phyloP scores from a whole-genome alignment of 2,113 vertebrate genomes.

The Odocoileus hemionus region DNA sequence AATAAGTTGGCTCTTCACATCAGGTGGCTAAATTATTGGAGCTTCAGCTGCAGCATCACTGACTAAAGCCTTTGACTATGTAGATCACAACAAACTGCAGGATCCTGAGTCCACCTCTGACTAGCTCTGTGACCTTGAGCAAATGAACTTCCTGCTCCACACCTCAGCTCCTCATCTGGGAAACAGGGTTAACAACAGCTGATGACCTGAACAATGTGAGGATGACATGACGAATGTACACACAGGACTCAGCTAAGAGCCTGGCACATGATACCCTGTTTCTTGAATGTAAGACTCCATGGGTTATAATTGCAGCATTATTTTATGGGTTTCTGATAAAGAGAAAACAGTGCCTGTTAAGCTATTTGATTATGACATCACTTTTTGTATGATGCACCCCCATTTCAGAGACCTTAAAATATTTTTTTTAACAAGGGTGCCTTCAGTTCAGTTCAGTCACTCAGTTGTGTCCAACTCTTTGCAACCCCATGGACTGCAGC shows the following conservation, averaged over 20 bases:
- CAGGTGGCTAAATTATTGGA: background rate
- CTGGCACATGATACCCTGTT: accelerated
- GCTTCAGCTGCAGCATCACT: background rate
- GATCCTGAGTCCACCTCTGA: background rate
- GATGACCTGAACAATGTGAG: background rate
- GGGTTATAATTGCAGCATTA: background rate
- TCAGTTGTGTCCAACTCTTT: background rate
- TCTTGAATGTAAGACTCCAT: background rate
- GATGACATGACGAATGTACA: accelerated
- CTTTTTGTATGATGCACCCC: background rate
- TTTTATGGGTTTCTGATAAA: background rate
- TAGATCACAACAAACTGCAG: background rate
- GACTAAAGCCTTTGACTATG: background rate
- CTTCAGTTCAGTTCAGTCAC: background rate
- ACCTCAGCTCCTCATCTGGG: background rate
- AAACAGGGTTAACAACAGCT: background rate
- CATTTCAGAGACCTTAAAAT: background rate
- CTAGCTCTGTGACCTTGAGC: background rate
- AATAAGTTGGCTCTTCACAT: background rate
- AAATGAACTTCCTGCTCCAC: background rate
- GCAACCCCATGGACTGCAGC: background rate
- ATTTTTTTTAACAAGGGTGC: background rate
- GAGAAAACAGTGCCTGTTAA: background rate
- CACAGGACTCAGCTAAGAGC: background rate
- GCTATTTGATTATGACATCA: background rate